These are phyloP conservation scores for Sarcophilus harrisii DNA, from an alignment of 2,797 vertebrate species.

Conservation along the genomic window DNA sequence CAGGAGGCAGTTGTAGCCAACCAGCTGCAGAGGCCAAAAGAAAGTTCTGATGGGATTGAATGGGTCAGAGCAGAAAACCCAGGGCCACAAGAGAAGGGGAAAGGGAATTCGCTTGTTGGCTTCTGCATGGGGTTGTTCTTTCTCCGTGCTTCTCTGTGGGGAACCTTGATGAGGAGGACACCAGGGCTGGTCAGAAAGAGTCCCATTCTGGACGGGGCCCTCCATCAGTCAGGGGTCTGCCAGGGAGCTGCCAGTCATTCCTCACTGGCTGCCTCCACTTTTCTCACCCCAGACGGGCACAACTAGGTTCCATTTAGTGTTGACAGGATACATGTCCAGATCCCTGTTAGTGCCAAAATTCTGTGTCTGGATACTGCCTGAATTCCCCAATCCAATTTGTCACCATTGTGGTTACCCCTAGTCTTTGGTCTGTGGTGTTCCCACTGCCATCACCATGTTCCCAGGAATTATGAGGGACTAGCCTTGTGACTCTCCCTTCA, in stretches of 20 bases:
- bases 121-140: not conserved
- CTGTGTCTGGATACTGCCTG: too few relatives aligned
- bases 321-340: not conserved
- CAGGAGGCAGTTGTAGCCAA: not conserved
- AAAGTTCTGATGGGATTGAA: not conserved
- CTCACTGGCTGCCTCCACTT: not conserved
- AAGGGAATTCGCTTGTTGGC: not conserved
- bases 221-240: too few relatives aligned
- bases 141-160: not conserved
- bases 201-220: not conserved
- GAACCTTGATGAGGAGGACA: not conserved
- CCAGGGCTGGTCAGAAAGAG: not conserved
- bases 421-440: too few relatives aligned
- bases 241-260: rapidly evolving
- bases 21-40: not conserved
- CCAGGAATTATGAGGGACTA: not conserved
- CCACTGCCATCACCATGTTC: not conserved
- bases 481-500: not conserved
- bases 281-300: not conserved
- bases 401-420: not conserved
- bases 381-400: not conserved
- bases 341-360: not conserved
- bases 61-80: not conserved
- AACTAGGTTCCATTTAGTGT: not conserved
- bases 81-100: not conserved